These are phyloP conservation scores for Hyla sarda DNA, from an alignment of 2,113 vertebrate genomes.

Conservation along the genomic window DNA sequence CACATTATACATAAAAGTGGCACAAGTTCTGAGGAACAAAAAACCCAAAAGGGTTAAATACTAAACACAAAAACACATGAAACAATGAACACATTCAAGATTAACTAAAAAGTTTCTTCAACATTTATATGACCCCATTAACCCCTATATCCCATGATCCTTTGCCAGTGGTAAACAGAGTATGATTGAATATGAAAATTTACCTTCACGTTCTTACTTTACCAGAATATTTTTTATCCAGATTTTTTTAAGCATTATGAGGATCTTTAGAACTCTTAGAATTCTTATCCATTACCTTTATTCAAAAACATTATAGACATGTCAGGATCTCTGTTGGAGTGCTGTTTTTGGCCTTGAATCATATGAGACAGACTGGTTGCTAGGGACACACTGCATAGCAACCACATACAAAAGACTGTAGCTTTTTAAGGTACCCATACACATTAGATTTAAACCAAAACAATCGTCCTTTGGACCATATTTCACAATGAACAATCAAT, in stretches of 20 bases:
- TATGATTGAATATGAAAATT: too few relatives aligned
- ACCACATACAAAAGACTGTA: background rate
- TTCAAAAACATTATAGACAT: too few relatives aligned
- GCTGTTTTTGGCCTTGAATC: background rate
- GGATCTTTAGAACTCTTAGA: too few relatives aligned
- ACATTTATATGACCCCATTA: background rate
- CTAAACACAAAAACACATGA: background rate
- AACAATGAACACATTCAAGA: background rate
- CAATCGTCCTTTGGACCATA: too few relatives aligned
- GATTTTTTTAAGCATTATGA: too few relatives aligned
- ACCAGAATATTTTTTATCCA: too few relatives aligned
- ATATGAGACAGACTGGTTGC: background rate
- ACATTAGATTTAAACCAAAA: too few relatives aligned
- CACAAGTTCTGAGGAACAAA: background rate
- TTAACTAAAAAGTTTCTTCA: too few relatives aligned
- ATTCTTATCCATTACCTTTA: too few relatives aligned
- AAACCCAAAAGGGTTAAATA: background rate
- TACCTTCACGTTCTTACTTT: too few relatives aligned
- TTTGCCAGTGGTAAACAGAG: background rate
- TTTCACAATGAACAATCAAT: too few relatives aligned
- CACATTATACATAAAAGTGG: background rate
- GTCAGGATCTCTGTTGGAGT: too few relatives aligned
- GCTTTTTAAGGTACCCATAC: background rate
- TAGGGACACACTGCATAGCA: background rate
- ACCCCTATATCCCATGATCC: background rate